A percentile compares a stretch with the other conserved stretches of the same genome.
Conservation (phyloP, 2,113 vertebrate genomes). For the Nicator chloris region DNA sequence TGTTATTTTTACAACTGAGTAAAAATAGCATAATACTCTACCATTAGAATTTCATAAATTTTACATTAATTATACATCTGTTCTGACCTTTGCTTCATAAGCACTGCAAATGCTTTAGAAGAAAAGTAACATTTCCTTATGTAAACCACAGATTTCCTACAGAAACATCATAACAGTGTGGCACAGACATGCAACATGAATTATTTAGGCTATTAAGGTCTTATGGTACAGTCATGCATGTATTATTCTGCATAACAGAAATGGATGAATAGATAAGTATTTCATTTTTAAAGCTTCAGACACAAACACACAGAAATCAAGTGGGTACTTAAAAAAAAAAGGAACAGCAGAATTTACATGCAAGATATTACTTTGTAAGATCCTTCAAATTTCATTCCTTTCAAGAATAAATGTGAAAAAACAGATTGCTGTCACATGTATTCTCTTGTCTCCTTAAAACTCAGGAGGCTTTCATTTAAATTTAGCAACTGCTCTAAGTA, state of each 20-base stretch:
- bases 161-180: background rate
- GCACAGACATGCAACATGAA: constrained; percentile 25
- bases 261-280: background rate
- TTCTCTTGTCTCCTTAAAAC: background rate
- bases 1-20: background rate
- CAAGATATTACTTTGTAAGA: constrained; percentile 52
- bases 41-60: background rate
- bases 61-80: background rate
- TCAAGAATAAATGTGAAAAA: background rate
- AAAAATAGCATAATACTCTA: background rate
- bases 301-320: constrained; percentile 13
- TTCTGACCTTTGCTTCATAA: background rate
- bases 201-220: background rate
- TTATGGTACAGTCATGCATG: background rate
- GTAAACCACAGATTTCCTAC: background rate
- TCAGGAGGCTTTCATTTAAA: background rate
- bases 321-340: background rate
- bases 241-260: constrained; percentile 2
- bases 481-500: background rate
- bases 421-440: background rate
- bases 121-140: background rate
- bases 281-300: background rate
- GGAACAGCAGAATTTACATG: constrained; percentile 4
- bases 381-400: constrained; percentile 42
- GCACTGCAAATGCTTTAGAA: background rate